Evolutionary conservation across 2,113 vertebrate genomes (phyloP).

Genomic region (Malurus cyaneus): DNA sequence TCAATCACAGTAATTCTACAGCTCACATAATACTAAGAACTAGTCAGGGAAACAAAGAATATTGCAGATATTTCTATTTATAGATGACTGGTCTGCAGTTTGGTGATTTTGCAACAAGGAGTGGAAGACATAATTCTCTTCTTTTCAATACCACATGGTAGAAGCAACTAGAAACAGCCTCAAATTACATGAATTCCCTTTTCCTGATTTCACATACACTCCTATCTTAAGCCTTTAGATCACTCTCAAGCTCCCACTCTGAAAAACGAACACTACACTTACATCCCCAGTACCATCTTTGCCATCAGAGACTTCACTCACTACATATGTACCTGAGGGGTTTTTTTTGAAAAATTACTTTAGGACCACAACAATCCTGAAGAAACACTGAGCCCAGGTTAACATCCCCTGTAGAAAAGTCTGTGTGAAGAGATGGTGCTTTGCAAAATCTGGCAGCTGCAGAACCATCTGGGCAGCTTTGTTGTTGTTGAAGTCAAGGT

Average conservation of each 20-base stretch:
- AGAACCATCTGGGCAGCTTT: neutral
- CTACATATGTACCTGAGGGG: neutral
- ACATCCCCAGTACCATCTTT: neutral
- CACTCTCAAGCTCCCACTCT: neutral
- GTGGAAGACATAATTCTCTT: neutral
- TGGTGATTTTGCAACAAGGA: neutral
- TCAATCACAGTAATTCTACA: slow-evolving; percentile 37
- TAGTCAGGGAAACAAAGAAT: slow-evolving; percentile 1
- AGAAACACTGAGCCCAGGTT: neutral
- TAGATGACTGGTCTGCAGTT: neutral
- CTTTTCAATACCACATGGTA: neutral
- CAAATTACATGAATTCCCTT: neutral
- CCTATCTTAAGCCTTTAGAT: neutral
- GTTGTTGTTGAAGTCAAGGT: neutral
- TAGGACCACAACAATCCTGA: neutral
- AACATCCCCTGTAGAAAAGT: neutral
- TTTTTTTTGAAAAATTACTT: neutral
- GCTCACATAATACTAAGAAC: neutral
- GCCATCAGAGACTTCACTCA: neutral
- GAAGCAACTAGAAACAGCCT: neutral
- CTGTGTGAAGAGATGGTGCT: neutral
- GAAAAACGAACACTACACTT: neutral
- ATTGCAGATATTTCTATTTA: slow-evolving; percentile 2
- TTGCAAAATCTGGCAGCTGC: neutral
- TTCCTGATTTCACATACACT: neutral